Evolutionary conservation across 2,113 vertebrate species (phyloP).

Genomic region (Syrrhaptes paradoxus): DNA sequence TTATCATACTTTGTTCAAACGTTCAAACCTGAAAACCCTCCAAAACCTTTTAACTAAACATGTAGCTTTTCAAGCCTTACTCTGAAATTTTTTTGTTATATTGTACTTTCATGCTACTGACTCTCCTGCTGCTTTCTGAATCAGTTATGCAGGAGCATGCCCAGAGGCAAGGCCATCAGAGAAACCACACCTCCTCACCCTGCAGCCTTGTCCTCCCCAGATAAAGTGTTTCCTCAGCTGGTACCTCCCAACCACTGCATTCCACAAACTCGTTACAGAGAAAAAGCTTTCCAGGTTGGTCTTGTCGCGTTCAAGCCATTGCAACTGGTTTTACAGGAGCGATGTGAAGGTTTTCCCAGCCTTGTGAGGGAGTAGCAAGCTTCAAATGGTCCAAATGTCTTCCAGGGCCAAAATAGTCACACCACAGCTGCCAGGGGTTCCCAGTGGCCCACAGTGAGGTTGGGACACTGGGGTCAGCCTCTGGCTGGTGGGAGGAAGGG

Average conservation of each 20-base stretch:
- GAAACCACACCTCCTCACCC: accelerated
- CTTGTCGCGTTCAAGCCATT: neutral
- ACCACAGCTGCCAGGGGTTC: neutral
- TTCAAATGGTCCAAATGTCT: neutral
- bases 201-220: neutral
- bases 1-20: neutral
- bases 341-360: neutral
- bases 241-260: neutral
- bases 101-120: neutral
- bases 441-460: neutral
- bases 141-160: neutral
- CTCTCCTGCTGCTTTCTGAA: neutral
- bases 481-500: neutral
- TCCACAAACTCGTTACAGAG: neutral
- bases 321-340: neutral
- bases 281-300: neutral
- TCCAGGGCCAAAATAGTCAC: accelerated
- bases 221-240: accelerated
- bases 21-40: neutral
- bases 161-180: neutral
- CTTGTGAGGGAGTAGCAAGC: neutral
- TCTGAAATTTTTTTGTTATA: neutral
- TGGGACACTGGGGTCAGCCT: neutral
- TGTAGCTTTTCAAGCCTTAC: neutral
- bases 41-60: neutral